Evolutionary conservation across 2,888 invertebrate genomes (phyloP), one percentile per base, ranked within the genome.

Genomic region (Chrysomela aeneicollis): DNA sequence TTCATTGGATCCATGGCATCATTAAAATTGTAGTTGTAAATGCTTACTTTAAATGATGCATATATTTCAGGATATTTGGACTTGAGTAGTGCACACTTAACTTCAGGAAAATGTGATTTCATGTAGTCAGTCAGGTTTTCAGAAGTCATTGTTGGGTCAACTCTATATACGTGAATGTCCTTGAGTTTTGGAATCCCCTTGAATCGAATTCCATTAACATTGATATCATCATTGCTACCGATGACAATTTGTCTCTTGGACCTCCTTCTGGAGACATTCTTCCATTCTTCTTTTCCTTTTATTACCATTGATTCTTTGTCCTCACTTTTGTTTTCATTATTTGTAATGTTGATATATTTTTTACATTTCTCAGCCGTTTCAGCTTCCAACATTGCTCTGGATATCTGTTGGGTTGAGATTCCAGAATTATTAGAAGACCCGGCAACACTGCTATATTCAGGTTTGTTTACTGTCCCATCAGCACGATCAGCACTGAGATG

Each of bases 221-320:
- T 49, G 9, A 59, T 49, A 21, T 59, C 32, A 35, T 59, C 21
- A 19, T 32, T 59, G 30, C 18, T 58, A 19, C 59, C 59, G 49
- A 59, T 50, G 35, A 59, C 19, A 59, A 59, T 50, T 26, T 49
- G 51, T n/a, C 32, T 49, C 49, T 59, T 59, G 30, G 51, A 30
- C 51, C 51, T 59, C 19, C 49, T 50, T 30, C 18, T 22, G 17
- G 59, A 51, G n/a, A 59, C 51, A 22, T 18, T 18, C 18, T 51
- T 59, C 51, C 59, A 50, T 59, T 51, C 51, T 26, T 51, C 51
- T 51, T 26, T 51, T 3, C 12, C 22, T 26, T 51, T 51, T 47
- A 10, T 47, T 47, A 18, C 47, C 47, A 47, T 47, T 47, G 47
- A 47, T 47, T 17, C 47, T 46, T 46, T 47, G 47, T 47, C n/a